Base-by-base conservation (phyloP, 2,113 vertebrate genomes). In the Marmota flaviventris region DNA sequence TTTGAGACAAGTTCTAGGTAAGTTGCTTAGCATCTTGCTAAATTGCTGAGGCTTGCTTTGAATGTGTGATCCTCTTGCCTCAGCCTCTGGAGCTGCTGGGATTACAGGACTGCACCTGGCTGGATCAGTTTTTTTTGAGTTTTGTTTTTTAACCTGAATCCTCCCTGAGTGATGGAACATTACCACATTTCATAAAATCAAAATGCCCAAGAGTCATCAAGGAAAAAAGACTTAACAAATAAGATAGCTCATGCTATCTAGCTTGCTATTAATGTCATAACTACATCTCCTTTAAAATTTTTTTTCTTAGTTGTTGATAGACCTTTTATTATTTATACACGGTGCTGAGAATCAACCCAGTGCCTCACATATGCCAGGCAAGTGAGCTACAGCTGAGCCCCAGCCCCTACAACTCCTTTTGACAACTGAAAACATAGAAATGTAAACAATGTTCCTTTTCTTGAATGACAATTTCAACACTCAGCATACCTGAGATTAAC, bases 381-480 rank as follows among this genome's bases (percentile, higher is more conserved):
- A 51, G 48, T 51, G 48, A 13, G 48, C 48, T 13, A 13, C 48
- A 51, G 48, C 48, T 51, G 48, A 51, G 48, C 48, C 48, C 48
- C 48, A 51, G 48, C 48, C 48, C 48, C 27, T 51, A 51, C 32
- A 32, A 56, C 51, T 53, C 14, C 51, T 77, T 76, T 87, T 72
- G 45, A 90, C 27, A 84, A 39, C 0, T 88, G 86, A 77, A 84
- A 72, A 73, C 17, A 14, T 12, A 73, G n/a, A 51, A 78, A 72
- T 86, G 27, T 39, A 77, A 77, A 61, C 7, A n/a, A 53, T 37
- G 32, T 34, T 76, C 8, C 32, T 84, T 93, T 67, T 20, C 5
- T 56, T 67, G 29, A 93, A 85, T n/a, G 37, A 83, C 22, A 61
- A 75, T 77, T 87, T 95, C n/a, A 87, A 78, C 86, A 29, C 22